phyloP scores from a whole-genome alignment of 1,140 invertebrate species.

The Pentalonia nigronervosa region DNA sequence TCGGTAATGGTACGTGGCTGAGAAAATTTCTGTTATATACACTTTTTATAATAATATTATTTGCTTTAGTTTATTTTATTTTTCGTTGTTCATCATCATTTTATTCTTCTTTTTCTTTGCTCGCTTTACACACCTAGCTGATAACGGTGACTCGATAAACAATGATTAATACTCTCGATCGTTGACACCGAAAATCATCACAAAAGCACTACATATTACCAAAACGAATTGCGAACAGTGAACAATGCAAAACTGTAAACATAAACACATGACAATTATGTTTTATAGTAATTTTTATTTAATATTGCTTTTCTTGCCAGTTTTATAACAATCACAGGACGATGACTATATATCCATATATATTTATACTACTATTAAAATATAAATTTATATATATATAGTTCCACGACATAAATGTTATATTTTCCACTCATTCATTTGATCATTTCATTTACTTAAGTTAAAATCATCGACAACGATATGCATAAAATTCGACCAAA shows the following conservation, averaged over 20 bases:
- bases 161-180: constrained; percentile 34
- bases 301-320: background rate
- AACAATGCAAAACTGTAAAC: constrained; percentile 51
- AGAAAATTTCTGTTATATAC: background rate
- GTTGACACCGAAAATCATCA: constrained; percentile 9
- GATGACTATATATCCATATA: background rate
- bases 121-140: background rate
- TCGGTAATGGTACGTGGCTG: constrained; percentile 13
- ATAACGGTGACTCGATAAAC: constrained; percentile 31
- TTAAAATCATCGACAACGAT: background rate
- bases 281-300: constrained; percentile 7
- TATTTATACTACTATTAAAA: background rate
- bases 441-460: background rate
- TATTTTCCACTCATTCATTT: background rate
- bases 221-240: constrained; percentile 38
- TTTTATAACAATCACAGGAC: background rate
- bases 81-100: background rate
- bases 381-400: background rate
- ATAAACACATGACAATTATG: constrained; percentile 47
- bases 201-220: constrained; percentile 40
- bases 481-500: constrained; percentile 28
- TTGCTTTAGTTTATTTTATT: background rate
- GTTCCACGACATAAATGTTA: background rate
- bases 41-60: background rate
- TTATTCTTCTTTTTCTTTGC: background rate